Conservation (phyloP, 2,888 invertebrate species). For the Lordiphosa andalusiaca region DNA sequence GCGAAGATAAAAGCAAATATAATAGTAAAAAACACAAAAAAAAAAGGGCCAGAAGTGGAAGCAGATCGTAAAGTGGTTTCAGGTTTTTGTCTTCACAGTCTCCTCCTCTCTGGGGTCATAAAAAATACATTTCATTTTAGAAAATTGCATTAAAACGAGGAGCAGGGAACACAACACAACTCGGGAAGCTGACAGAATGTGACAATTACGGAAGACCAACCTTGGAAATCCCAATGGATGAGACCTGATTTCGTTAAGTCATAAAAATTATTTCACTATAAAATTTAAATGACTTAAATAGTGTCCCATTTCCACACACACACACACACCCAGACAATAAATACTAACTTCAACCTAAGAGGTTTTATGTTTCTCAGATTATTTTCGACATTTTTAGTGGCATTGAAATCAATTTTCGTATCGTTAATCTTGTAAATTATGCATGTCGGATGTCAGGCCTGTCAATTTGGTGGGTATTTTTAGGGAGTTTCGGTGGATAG, state of each 20-base stretch:
- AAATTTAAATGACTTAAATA: slow-evolving; percentile 71
- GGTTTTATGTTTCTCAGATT: slow-evolving; percentile 46
- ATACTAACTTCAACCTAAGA: slow-evolving; percentile 34
- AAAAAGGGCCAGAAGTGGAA: slow-evolving; percentile 51
- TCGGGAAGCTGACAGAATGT: slow-evolving; percentile 73
- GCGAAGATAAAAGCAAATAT: slow-evolving; percentile 55
- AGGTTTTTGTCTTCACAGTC: slow-evolving; percentile 22
- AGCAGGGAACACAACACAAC: slow-evolving; percentile 18
- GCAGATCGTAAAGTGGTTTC: slow-evolving; percentile 47
- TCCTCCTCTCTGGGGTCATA: slow-evolving; percentile 44
- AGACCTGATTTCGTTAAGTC: slow-evolving; percentile 29
- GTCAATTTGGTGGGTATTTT: slow-evolving; percentile 31
- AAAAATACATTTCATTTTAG: slow-evolving; percentile 73
- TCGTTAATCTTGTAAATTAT: slow-evolving; percentile 78
- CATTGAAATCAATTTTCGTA: slow-evolving; percentile 77
- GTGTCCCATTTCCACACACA: slow-evolving; percentile 52
- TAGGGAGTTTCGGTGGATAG: neutral
- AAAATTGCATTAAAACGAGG: slow-evolving; percentile 70
- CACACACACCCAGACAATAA: slow-evolving; percentile 36
- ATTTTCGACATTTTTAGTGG: slow-evolving; percentile 73
- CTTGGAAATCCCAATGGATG: slow-evolving; percentile 23
- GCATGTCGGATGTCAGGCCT: slow-evolving; percentile 61
- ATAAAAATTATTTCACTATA: slow-evolving; percentile 63
- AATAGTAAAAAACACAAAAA: too few species aligned
- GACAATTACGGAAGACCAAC: slow-evolving; percentile 69